phyloP scores from a whole-genome alignment of 1,140 invertebrate species.

The Drosophila kurseongensis region DNA sequence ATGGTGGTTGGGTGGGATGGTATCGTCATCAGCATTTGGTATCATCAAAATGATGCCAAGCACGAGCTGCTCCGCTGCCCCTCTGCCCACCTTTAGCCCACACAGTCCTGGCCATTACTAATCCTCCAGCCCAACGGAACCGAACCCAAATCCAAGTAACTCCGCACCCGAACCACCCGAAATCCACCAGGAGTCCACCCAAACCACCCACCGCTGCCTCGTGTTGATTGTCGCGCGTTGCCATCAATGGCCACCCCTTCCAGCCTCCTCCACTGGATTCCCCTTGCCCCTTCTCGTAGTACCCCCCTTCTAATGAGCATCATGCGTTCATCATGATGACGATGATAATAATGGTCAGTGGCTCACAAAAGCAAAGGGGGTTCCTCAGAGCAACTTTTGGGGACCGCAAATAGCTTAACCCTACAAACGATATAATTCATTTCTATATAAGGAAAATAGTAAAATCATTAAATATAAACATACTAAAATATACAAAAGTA shows the following conservation, averaged over 20 bases:
- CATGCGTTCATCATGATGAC: slow-evolving; percentile 57
- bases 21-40: slow-evolving; percentile 58
- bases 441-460: no score
- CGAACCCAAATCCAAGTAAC: slow-evolving; percentile 31
- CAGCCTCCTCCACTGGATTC: slow-evolving; percentile 1
- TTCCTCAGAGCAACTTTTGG: background rate
- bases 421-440: no score
- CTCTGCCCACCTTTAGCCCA: slow-evolving; percentile 49
- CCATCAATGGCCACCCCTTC: slow-evolving; percentile 59
- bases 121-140: slow-evolving; percentile 58
- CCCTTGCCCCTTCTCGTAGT: slow-evolving; percentile 9
- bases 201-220: slow-evolving; percentile 35
- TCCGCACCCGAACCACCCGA: background rate
- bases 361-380: background rate
- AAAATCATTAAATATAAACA: no score
- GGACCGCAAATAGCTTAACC: no score
- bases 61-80: slow-evolving; percentile 29
- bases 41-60: slow-evolving; percentile 66
- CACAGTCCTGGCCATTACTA: slow-evolving; percentile 63
- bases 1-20: background rate
- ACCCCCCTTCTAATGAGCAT: slow-evolving; percentile 50
- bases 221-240: slow-evolving; percentile 79
- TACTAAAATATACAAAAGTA: no score
- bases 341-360: slow-evolving; percentile 34
- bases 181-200: background rate